Evolutionary conservation across 2,113 vertebrate genomes (phyloP), one percentile per base, ranked within the genome.

Genomic region (Ameiurus melas): DNA sequence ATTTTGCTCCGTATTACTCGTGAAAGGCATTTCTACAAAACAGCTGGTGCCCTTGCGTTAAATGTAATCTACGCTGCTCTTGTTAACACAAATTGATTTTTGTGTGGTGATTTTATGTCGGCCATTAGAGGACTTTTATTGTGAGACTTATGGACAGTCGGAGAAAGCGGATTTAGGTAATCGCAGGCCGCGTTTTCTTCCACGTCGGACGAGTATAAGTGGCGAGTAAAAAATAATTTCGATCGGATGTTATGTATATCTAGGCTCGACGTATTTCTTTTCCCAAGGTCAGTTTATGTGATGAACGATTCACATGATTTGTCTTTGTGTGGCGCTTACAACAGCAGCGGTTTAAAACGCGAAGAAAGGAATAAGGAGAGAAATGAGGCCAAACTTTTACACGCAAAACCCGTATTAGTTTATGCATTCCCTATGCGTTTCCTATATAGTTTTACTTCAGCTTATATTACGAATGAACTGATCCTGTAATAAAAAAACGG

Each of bases 21-120:
- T 66, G 70, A 91, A 90, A 88, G 62, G 53, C 70, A 13, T 80
- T 91, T 93, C 90, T 6, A 92, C 73, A 89, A 47, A 79, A 84
- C 88, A 77, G 89, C 91, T 79, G 86, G 91, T 85, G 92, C 88
- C 87, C 90, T 90, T 83, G 83, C 73, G 84, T 85, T 75, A 89
- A 89, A 83, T 57, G 77, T 81, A 66, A 86, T 86, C 85, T 87
- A 25, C 55, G 55, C 71, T 30, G 64, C 12, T 82, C 62, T 87
- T 87, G 78, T 87, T 87, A 87, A 87, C 78, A 82, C 86, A 82
- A 62, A 83, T 87, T 87, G 86, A 87, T 87, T 81, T 53, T 57
- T 83, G 62, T 83, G 79, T 83, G 66, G 3, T n/a, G 66, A 83
- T 83, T 87, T 87, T 87, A 87, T 83, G 51, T 47, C 22, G 47